A percentile compares a stretch with the other conserved stretches of the same genome.
Conservation (phyloP, 2,888 invertebrate genomes). For the Dryadula phaetusa region DNA sequence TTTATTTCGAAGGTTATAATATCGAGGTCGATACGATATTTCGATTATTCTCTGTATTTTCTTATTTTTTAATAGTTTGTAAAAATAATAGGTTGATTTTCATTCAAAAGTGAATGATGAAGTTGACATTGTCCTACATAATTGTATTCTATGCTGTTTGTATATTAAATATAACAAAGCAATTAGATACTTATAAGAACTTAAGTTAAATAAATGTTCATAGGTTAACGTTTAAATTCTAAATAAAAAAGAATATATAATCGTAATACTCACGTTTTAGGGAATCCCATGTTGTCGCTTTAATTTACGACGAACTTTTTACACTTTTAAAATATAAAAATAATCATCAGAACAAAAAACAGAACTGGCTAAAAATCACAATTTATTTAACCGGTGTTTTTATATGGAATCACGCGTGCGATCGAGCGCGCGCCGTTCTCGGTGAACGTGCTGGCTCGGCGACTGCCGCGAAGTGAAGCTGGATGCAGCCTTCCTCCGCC, state of each 20-base stretch:
- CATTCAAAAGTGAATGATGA: not conserved
- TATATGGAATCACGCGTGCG: constrained; percentile 55
- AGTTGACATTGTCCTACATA: constrained; percentile 71
- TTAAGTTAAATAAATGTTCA: not conserved
- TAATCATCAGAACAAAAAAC: constrained; percentile 45
- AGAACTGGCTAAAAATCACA: constrained; percentile 54
- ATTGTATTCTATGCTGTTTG: too few relatives aligned
- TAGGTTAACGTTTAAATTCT: not conserved
- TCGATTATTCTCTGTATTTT: constrained; percentile 32
- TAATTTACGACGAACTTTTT: constrained; percentile 54
- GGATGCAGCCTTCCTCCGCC: constrained; percentile 48
- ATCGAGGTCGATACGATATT: constrained; percentile 54
- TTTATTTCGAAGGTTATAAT: constrained; percentile 54
- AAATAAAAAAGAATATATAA: constrained; percentile 43
- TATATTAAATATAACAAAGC: not conserved
- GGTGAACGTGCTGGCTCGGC: constrained; percentile 70
- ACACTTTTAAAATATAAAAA: constrained; percentile 58
- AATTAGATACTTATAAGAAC: not conserved
- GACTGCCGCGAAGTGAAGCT: constrained; percentile 71
- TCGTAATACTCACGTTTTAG: constrained; percentile 71
- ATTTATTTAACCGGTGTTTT: constrained; percentile 51
- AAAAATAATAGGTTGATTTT: not conserved
- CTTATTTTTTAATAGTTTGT: not conserved
- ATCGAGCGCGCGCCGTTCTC: constrained; percentile 68
- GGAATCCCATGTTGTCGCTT: constrained; percentile 70